Conservation (phyloP, 2,888 invertebrate genomes). For the Torymus tubicola region DNA sequence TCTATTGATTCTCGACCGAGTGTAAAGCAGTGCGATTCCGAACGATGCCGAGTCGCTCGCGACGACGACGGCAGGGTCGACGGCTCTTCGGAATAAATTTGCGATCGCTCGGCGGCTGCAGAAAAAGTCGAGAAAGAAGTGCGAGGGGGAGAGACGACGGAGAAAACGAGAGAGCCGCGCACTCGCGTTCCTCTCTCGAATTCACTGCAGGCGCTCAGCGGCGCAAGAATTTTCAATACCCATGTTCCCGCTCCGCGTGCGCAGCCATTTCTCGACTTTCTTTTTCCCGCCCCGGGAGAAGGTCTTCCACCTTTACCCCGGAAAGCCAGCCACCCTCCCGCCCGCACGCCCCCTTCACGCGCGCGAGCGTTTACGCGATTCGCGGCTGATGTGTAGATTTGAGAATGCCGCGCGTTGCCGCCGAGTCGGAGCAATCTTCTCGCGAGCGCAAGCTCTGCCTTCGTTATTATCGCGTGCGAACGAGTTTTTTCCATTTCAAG, state of each 20-base stretch:
- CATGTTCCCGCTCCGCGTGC: constrained; percentile 24
- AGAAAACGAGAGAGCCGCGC: background rate
- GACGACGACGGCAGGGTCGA: constrained; percentile 53
- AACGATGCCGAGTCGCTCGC: constrained; percentile 64
- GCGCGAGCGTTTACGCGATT: constrained; percentile 42
- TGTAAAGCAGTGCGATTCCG: constrained; percentile 72
- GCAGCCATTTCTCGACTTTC: constrained; percentile 8
- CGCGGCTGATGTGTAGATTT: constrained; percentile 53
- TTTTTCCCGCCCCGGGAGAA: background rate
- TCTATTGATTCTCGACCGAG: constrained; percentile 68
- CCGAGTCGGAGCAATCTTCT: constrained; percentile 41
- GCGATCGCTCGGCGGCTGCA: constrained; percentile 69
- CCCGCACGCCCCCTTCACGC: background rate
- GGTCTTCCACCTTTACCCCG: too few species aligned
- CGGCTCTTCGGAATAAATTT: constrained; percentile 74
- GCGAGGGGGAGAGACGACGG: constrained; percentile 41
- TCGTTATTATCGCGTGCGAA: constrained; percentile 47
- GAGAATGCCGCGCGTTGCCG: constrained; percentile 16
- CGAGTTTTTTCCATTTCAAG: too few species aligned
- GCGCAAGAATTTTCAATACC: constrained; percentile 58
- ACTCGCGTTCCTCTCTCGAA: constrained; percentile 49
- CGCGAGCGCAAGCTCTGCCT: constrained; percentile 15
- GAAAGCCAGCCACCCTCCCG: background rate
- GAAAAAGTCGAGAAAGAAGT: constrained; percentile 58
- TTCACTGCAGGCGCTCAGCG: constrained; percentile 47